Conservation (phyloP, 2,888 invertebrate genomes). For the Patella ulyssiponensis region DNA sequence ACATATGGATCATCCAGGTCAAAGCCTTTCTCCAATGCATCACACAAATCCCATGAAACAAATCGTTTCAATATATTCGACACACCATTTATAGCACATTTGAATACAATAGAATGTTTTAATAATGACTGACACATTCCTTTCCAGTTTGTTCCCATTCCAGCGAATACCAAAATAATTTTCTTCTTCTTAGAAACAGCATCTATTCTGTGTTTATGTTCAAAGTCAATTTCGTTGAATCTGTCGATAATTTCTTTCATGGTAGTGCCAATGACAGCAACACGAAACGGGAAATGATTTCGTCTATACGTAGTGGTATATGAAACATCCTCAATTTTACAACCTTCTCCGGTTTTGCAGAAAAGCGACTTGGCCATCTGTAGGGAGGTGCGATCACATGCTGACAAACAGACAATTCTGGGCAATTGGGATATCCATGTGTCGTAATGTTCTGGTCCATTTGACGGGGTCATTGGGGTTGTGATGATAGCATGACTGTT, state of each 20-base stretch:
- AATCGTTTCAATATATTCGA: constrained; percentile 37
- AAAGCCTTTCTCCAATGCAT: constrained; percentile 32
- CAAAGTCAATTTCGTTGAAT: not conserved
- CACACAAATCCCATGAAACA: constrained; percentile 38
- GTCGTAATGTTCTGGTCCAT: not conserved
- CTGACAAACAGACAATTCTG: constrained; percentile 36
- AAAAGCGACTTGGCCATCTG: not conserved
- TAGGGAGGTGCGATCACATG: constrained; percentile 28
- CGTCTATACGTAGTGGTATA: constrained; percentile 40
- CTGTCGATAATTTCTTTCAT: constrained; percentile 23
- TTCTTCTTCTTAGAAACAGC: constrained; percentile 3
- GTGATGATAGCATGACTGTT: constrained; percentile 56
- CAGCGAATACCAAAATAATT: constrained; percentile 56
- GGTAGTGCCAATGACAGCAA: constrained; percentile 24
- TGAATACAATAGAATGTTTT: constrained; percentile 37
- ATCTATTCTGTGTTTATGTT: not conserved
- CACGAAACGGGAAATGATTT: constrained; percentile 33
- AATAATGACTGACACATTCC: constrained; percentile 57
- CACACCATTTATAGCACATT: constrained; percentile 40
- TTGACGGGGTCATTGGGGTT: constrained; percentile 3
- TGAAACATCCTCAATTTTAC: constrained; percentile 35
- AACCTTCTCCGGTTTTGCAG: constrained; percentile 21
- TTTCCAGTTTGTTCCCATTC: constrained; percentile 58
- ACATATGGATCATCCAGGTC: constrained; percentile 41
- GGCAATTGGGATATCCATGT: not conserved